Percentiles rank a stretch among this genome's conserved stretches.
These are phyloP conservation scores for Leptinotarsa rubiginosa DNA, from an alignment of 2,888 invertebrate species.

Conservation along the genomic window DNA sequence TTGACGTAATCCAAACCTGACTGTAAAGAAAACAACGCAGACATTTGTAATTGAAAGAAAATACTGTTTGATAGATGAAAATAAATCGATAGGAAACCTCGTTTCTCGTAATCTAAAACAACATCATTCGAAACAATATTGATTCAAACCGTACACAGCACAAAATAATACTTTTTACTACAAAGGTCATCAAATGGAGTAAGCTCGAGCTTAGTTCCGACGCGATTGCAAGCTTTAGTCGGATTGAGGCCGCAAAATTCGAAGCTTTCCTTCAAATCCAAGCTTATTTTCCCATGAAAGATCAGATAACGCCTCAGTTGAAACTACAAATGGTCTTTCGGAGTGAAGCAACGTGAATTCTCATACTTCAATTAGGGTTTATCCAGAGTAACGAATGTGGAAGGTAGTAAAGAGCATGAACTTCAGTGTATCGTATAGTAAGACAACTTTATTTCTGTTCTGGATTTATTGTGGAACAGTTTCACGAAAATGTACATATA, in stretches of 20 bases:
- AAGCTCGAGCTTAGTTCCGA: slow-evolving; percentile 8
- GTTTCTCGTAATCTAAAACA: not conserved
- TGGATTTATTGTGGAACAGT: no score
- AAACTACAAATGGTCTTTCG: slow-evolving; percentile 20
- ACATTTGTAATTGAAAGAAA: no score
- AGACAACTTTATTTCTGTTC: no score
- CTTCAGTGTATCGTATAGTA: not conserved
- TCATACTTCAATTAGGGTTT: not conserved
- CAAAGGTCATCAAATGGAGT: not conserved
- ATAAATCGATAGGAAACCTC: not conserved
- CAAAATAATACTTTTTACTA: not conserved
- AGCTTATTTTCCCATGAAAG: slow-evolving; percentile 22
- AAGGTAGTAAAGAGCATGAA: not conserved
- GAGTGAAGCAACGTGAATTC: not conserved
- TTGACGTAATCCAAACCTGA: no score
- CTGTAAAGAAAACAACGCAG: no score
- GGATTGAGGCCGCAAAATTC: slow-evolving; percentile 10
- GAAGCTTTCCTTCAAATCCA: slow-evolving; percentile 17
- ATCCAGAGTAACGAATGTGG: not conserved
- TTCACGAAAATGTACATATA: no score
- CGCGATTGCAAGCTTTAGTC: slow-evolving; percentile 15
- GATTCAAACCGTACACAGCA: slow-evolving; percentile 2
- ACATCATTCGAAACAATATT: not conserved
- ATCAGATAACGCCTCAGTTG: not conserved
- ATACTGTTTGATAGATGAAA: not conserved